Evolutionary conservation across 2,113 vertebrate genomes (phyloP).

Genomic region (Sylvietta virens): DNA sequence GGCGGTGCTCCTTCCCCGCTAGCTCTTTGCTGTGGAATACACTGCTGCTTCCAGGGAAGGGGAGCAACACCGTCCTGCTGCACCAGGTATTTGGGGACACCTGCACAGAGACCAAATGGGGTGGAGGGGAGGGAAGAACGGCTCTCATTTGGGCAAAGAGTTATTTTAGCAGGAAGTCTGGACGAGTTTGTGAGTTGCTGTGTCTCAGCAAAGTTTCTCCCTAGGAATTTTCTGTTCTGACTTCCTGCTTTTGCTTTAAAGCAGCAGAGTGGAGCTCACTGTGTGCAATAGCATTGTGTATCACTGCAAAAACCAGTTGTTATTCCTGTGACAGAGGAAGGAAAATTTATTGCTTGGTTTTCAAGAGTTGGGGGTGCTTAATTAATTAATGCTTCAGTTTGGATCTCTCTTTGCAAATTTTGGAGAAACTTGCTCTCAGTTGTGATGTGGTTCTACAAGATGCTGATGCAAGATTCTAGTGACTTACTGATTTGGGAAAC

Average conservation of each 20-base stretch:
- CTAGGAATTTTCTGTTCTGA: neutral
- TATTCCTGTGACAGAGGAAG: rapidly evolving
- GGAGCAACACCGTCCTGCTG: neutral
- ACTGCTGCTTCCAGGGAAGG: neutral
- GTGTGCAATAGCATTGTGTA: neutral
- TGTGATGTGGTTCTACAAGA: neutral
- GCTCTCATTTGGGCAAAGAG: neutral
- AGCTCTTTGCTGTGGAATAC: neutral
- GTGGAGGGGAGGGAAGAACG: neutral
- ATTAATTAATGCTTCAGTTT: neutral
- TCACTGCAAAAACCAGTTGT: neutral
- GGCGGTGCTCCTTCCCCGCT: neutral
- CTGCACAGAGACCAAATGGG: neutral
- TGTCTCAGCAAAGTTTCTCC: neutral
- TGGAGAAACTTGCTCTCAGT: neutral
- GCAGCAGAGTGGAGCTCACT: neutral
- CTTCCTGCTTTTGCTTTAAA: constrained; percentile 24
- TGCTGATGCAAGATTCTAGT: neutral
- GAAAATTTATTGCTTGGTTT: neutral
- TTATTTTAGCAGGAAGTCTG: neutral
- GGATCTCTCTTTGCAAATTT: neutral
- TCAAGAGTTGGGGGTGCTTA: neutral
- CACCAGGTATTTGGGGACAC: neutral
- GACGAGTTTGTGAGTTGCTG: neutral
- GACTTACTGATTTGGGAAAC: neutral